phyloP scores from a whole-genome alignment of 2,888 invertebrate species.

The Tetheella fluctuosa region DNA sequence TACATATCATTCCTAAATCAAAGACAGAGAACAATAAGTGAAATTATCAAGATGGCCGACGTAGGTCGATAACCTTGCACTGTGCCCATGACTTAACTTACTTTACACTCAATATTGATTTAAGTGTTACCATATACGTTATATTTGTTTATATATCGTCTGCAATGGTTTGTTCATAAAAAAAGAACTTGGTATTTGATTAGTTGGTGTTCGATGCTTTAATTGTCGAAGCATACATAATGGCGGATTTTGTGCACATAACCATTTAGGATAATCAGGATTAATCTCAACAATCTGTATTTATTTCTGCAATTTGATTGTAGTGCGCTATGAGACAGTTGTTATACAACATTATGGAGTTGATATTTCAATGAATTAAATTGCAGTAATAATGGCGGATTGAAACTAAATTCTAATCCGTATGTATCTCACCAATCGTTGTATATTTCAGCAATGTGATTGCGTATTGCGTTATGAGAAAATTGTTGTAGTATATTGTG shows the following conservation, averaged over 20 bases:
- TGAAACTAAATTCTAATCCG: neutral
- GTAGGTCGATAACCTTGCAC: slow-evolving; percentile 1
- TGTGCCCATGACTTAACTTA: slow-evolving; percentile 8
- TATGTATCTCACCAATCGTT: neutral
- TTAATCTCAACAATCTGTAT: too few relatives aligned
- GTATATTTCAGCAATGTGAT: neutral
- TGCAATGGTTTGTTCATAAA: neutral
- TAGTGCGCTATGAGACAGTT: too few relatives aligned
- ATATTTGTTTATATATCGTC: neutral
- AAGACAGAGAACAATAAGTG: slow-evolving; percentile 24
- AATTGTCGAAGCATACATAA: neutral
- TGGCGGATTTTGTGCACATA: neutral
- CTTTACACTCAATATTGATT: slow-evolving; percentile 5
- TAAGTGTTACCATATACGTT: neutral
- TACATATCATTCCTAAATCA: slow-evolving; percentile 17
- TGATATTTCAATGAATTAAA: neutral
- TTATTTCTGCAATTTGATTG: too few relatives aligned
- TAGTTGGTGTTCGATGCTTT: neutral
- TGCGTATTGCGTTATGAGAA: neutral
- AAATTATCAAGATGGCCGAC: slow-evolving; percentile 21
- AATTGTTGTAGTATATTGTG: neutral
- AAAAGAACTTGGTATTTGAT: neutral
- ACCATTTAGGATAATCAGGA: too few relatives aligned
- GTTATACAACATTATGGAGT: too few relatives aligned
- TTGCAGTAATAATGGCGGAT: neutral